Base-by-base conservation (phyloP, 2,888 invertebrate species). In the Sericinus montela region DNA sequence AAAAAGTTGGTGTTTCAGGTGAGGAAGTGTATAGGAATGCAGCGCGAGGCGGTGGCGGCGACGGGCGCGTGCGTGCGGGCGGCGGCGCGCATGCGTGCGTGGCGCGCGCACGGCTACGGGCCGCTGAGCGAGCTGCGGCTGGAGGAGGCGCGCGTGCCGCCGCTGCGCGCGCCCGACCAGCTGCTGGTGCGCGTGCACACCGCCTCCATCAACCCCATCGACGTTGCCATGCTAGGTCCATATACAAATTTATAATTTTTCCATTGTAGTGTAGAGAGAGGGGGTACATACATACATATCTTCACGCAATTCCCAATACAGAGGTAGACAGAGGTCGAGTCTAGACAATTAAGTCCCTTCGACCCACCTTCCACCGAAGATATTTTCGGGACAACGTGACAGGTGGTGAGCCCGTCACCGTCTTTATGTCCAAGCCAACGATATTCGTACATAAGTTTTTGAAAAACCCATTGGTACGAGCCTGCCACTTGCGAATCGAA, bases 151-250 rank as follows among this genome's bases (percentile, higher is more conserved):
- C 91, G 93, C 60, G 85, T 93, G 56, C 97, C 97, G 1, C 67
- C 91, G 40, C 91, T 97, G 54, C 86, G 86, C 43, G 87, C 87
- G 53, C 94, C 97, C 0, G 86, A 90, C 58, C 94, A 98, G 57
- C 87, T 98, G 51, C 85, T 98, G 3, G 91, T 99, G 48, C 91
- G 94, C 77, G 94, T 98, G 29, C 88, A 91, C 63, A 93, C 97
- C 29, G 91, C 97, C n/a, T 94, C 97, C 43, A 90, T 99, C 13
- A 99, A 99, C 88, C 97, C 98, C 0, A 93, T 98, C 48, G 98
- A 99, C 84, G 80, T 94, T 6, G 91, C 92, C 52, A 97, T 98
- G 96, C 87, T 94, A 62, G 91, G 95, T 94, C 86, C 68, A 61
- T 41, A 32, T 1, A 19, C 19, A 19, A 3, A 19, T 19, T 19